phyloP scores from a whole-genome alignment of 2,797 vertebrate genomes.

The Cygnus olor region DNA sequence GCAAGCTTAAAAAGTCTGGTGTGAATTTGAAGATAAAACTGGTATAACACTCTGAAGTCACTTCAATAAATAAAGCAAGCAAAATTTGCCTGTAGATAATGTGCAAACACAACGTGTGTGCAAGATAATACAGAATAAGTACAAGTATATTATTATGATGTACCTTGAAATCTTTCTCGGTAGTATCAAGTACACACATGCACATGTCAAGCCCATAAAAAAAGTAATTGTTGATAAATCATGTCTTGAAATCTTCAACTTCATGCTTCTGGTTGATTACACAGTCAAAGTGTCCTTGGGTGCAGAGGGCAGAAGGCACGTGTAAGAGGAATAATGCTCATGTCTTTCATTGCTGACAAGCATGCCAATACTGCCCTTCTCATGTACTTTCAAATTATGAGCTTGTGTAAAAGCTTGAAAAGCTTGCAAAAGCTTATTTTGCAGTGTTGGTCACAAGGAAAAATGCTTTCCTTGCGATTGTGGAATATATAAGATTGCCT shows the following conservation, averaged over 20 bases:
- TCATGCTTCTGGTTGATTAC: not conserved
- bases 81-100: not conserved
- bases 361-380: not conserved
- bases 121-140: not conserved
- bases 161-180: not conserved
- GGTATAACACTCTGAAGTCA: not conserved
- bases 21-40: not conserved
- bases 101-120: not conserved
- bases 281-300: not conserved
- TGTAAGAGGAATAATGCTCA: not conserved
- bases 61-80: not conserved
- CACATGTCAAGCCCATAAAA: not conserved
- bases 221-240: not conserved
- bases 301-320: not conserved
- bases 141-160: not conserved
- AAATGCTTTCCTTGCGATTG: not conserved
- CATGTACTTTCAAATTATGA: not conserved
- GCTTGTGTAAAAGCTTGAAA: not conserved
- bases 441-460: not conserved
- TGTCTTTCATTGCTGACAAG: not conserved
- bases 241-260: not conserved
- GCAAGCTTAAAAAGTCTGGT: not conserved
- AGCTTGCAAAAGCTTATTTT: slow-evolving; percentile 18
- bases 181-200: not conserved
- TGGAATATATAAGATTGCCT: slow-evolving; percentile 3